phyloP scores from a whole-genome alignment of 1,140 invertebrate genomes.

The Frieseomelitta varia region DNA sequence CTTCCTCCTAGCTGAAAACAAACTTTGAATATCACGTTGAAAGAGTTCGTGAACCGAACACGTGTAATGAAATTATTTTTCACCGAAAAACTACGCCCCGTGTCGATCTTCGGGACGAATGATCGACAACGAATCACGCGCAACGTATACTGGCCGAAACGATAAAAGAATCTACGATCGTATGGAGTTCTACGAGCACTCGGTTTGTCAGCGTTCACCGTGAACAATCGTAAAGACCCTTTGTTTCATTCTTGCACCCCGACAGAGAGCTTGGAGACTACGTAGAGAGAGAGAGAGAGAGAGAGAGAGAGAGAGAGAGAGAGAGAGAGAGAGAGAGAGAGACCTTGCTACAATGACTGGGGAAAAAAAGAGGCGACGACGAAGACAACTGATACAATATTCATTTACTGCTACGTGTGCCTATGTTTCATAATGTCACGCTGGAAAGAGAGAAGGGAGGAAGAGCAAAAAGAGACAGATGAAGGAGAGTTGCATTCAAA shows the following conservation, averaged over 20 bases:
- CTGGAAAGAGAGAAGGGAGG: slow-evolving; percentile 42
- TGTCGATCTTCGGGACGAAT: neutral
- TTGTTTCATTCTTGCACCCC: slow-evolving; percentile 59
- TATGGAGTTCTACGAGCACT: neutral
- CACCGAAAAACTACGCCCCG: neutral
- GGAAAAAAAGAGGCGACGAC: slow-evolving; percentile 59
- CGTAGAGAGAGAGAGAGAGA: slow-evolving; percentile 12
- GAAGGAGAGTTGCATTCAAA: slow-evolving; percentile 72
- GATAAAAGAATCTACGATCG: neutral
- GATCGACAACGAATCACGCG: neutral
- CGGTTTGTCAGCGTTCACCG: neutral
- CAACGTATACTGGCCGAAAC: neutral
- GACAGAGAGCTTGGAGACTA: slow-evolving; percentile 45
- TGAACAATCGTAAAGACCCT: slow-evolving; percentile 46
- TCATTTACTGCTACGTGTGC: slow-evolving; percentile 68
- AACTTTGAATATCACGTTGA: slow-evolving; percentile 46
- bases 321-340: neutral
- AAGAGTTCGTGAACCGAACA: neutral
- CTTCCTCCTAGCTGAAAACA: slow-evolving; percentile 50
- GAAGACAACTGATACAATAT: slow-evolving; percentile 69
- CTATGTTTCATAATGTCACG: slow-evolving; percentile 67
- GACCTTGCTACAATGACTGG: slow-evolving; percentile 64
- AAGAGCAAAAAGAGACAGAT: slow-evolving; percentile 56
- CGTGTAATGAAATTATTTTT: neutral
- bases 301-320: neutral